Base-by-base conservation (phyloP, 92 coral and sea anemone species). In the Epizoanthus fatuus region DNA sequence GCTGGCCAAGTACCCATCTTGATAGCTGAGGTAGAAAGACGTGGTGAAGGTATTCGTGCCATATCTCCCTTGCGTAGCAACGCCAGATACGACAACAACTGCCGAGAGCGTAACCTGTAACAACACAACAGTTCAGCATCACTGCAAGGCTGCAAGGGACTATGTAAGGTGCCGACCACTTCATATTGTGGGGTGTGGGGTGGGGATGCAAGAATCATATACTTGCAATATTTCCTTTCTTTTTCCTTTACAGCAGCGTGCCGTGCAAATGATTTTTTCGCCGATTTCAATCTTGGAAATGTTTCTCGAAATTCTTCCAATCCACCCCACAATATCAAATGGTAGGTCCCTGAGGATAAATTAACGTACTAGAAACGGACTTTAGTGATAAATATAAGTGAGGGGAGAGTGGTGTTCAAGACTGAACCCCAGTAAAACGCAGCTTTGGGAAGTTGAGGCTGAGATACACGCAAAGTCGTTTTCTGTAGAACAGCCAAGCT, bases 11-110 rank as follows among this genome's bases (percentile, higher is more conserved):
- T 74, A 74, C 2, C 63, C 51, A 7, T 74, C 80, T 53, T 74
- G 65, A 74, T 74, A 74, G 15, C 65, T 74, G 63, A 74, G 40
- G 64, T 74, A 74, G 64, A 25, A 74, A 15, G 80, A 74, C 44
- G 22, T 53, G 9, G 80, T 74, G 22, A 53, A 74, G n/a, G 15
- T 45, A 35, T 54, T 74, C 5, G 65, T 19, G 6, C 80, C 80
- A 39, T 74, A 54, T 53, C 64, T 53, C 64, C 80, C 80, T 4
- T 74, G 80, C 14, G 80, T 74, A 3, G 44, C 80, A 15, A 74
- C 63, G 2, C 63, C 80, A 11, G 80, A 29, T 14, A 74, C 64
- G n/a, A 74, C 80, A 37, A 16, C 19, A 4, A 63, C 32, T 74
- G 22, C 14, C 4, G 80, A 74, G 5, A 74, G 49, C 12, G 80